phyloP scores from a whole-genome alignment of 1,140 invertebrate species.

The Neodiprion virginianus region DNA sequence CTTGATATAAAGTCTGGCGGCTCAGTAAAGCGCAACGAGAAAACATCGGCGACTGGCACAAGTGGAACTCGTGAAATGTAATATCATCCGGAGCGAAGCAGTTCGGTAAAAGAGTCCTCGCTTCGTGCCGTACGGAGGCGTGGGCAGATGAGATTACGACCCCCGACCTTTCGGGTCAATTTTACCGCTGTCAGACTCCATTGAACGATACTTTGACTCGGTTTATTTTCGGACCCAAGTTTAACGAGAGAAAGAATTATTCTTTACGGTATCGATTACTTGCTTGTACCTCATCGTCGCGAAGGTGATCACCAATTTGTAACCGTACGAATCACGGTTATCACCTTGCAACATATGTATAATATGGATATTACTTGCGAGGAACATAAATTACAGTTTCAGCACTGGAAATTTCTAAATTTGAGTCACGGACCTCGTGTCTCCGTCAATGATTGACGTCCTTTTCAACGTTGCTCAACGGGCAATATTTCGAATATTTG shows the following conservation, averaged over 20 bases:
- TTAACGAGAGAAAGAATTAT: neutral
- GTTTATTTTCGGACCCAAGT: neutral
- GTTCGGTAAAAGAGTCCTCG: neutral
- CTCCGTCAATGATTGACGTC: neutral
- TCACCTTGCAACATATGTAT: neutral
- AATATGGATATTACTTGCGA: neutral
- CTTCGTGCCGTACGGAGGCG: neutral
- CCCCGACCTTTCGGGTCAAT: neutral
- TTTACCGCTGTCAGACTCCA: neutral
- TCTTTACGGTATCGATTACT: neutral
- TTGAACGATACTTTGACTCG: slow-evolving; percentile 2
- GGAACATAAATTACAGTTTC: neutral
- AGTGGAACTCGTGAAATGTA: neutral
- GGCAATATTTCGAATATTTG: neutral
- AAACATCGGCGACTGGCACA: neutral
- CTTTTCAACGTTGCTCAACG: neutral
- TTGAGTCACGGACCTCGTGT: neutral
- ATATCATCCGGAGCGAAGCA: neutral
- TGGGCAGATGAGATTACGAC: slow-evolving; percentile 2
- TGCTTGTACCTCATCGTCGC: neutral
- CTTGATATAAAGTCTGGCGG: neutral
- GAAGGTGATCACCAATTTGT: neutral
- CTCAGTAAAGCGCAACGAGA: neutral
- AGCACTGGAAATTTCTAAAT: neutral
- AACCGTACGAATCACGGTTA: neutral